A percentile compares a stretch with the other conserved stretches of the same genome.
Evolutionary conservation across 2,797 vertebrate species (phyloP).

Genomic region (Leptodactylus fallax): DNA sequence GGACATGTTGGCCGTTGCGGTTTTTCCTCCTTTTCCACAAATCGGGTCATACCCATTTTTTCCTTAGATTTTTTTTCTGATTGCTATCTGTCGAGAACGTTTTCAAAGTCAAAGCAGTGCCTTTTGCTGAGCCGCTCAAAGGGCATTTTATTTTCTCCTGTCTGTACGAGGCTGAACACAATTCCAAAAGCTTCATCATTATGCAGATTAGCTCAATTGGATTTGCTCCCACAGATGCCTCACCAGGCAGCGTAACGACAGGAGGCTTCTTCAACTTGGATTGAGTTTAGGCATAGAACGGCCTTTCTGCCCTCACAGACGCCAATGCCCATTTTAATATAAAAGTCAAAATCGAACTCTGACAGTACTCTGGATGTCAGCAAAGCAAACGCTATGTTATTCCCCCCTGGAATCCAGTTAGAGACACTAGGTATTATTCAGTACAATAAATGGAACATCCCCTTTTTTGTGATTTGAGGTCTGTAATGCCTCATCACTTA

Average conservation of each 20-base stretch:
- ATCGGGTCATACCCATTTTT: too few relatives aligned
- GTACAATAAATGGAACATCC: conserved; percentile 33
- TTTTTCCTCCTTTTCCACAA: too few relatives aligned
- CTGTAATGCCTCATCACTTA: conserved; percentile 84
- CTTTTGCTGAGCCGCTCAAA: conserved; percentile 67
- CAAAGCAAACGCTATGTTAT: neutral
- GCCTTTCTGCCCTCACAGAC: conserved; percentile 60
- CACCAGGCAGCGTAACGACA: conserved; percentile 64
- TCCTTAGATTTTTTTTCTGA: neutral
- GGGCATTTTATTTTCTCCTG: conserved; percentile 68
- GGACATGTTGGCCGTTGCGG: too few relatives aligned
- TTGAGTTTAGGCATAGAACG: conserved; percentile 65
- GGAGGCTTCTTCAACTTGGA: conserved; percentile 60
- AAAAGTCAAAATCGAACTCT: conserved; percentile 55
- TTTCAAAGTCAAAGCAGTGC: conserved; percentile 42
- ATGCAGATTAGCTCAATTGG: conserved; percentile 67
- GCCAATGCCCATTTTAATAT: conserved; percentile 62
- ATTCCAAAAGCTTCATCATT: conserved; percentile 68
- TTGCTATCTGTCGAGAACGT: conserved; percentile 1
- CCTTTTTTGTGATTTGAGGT: conserved; percentile 77
- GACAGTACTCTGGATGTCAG: conserved; percentile 38
- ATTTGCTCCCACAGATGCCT: conserved; percentile 63
- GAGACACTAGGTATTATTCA: conserved; percentile 20
- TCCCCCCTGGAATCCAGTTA: conserved; percentile 29
- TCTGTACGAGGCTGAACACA: conserved; percentile 66